Percentiles rank a stretch among this genome's conserved stretches.
These are phyloP conservation scores for Riparia riparia DNA, from an alignment of 2,113 vertebrate genomes.

Conservation along the genomic window DNA sequence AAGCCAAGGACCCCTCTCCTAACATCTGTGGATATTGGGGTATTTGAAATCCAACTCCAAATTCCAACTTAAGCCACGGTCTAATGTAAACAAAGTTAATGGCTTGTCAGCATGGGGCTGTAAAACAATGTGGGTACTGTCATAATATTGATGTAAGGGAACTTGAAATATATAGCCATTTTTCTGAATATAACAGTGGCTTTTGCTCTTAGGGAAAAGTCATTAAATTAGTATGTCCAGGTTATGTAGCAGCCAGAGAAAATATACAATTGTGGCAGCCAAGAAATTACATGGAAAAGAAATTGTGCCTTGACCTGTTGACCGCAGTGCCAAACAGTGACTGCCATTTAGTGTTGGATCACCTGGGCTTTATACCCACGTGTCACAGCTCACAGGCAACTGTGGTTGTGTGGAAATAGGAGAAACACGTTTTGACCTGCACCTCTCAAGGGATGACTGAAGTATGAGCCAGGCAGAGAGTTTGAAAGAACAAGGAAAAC, in stretches of 20 bases:
- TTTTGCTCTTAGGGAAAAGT: constrained; percentile 52
- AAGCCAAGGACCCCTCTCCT: constrained; percentile 10
- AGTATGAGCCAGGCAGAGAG: background rate
- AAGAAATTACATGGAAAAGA: constrained; percentile 40
- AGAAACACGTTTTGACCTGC: background rate
- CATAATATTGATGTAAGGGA: constrained; percentile 68
- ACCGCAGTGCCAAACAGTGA: background rate
- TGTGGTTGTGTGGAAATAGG: background rate
- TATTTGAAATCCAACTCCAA: constrained; percentile 64
- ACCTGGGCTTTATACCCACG: background rate
- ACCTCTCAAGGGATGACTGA: background rate
- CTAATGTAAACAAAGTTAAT: constrained; percentile 67
- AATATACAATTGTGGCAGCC: constrained; percentile 48
- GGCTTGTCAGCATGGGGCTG: constrained; percentile 61
- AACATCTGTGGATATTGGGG: constrained; percentile 49
- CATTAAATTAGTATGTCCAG: constrained; percentile 63
- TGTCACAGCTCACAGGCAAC: background rate
- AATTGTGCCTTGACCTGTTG: constrained; percentile 12
- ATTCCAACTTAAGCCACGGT: constrained; percentile 48
- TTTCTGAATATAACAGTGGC: constrained; percentile 58
- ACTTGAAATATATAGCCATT: constrained; percentile 58
- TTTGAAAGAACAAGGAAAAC: background rate
- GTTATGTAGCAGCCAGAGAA: constrained; percentile 56
- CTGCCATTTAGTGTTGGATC: background rate
- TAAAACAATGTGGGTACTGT: constrained; percentile 69